Conservation (phyloP, 2,113 vertebrate species). For the Gallinago media region DNA sequence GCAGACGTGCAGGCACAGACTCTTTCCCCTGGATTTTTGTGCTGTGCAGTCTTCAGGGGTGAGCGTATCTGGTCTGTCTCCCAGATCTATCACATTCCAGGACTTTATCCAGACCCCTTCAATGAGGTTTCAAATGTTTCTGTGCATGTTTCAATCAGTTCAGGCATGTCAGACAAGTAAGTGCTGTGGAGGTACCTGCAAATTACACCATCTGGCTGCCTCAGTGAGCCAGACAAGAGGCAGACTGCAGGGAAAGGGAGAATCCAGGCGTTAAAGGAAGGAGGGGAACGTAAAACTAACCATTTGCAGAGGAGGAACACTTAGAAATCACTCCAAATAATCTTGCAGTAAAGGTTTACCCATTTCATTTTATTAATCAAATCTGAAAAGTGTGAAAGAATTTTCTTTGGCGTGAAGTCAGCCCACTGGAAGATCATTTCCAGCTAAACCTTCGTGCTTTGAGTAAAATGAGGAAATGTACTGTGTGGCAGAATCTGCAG, state of each 20-base stretch:
- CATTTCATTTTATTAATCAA: background rate
- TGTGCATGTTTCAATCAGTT: slow-evolving; percentile 63
- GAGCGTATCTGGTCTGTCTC: background rate
- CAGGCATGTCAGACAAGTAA: slow-evolving; percentile 63
- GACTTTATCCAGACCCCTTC: slow-evolving; percentile 48
- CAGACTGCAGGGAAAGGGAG: slow-evolving; percentile 13
- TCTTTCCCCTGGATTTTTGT: background rate
- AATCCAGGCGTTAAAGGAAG: background rate
- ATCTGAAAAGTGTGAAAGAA: background rate
- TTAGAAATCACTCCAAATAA: slow-evolving; percentile 1
- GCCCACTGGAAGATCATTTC: background rate
- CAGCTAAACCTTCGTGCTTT: background rate
- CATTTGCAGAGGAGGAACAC: background rate
- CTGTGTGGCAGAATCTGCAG: background rate
- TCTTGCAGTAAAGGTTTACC: background rate
- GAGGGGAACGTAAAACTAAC: background rate
- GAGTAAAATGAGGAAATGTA: background rate
- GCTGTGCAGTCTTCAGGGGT: background rate
- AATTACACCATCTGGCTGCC: slow-evolving; percentile 67
- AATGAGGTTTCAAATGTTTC: slow-evolving; percentile 47
- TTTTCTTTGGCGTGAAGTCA: background rate
- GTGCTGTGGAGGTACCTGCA: slow-evolving; percentile 61
- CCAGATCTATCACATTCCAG: slow-evolving; percentile 52
- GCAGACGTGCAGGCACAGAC: background rate
- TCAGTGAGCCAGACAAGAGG: slow-evolving; percentile 50